A percentile compares a stretch with the other conserved stretches of the same genome.
Conservation (phyloP, 2,113 vertebrate genomes). For the Scatophagus argus region DNA sequence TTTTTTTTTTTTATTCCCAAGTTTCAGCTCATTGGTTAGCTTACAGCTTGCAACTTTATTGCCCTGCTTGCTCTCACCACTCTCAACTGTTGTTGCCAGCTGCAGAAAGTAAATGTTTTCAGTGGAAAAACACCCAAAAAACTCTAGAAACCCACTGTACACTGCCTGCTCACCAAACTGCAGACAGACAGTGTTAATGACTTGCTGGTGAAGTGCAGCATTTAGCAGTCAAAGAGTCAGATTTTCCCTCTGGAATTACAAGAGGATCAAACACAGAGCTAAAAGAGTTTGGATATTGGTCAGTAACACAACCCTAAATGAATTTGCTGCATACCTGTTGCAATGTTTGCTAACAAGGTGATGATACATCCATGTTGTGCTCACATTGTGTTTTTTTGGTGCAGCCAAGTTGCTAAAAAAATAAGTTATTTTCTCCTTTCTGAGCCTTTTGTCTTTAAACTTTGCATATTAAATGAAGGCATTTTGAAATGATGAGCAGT, state of each 20-base stretch:
- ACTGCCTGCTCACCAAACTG: background rate
- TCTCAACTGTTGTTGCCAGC: background rate
- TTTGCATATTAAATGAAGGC: background rate
- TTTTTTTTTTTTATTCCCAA: too few relatives aligned
- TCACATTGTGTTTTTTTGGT: background rate
- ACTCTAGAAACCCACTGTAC: background rate
- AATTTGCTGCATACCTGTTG: background rate
- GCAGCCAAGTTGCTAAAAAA: background rate
- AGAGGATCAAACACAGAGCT: background rate
- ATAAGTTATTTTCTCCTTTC: background rate
- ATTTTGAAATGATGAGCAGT: background rate
- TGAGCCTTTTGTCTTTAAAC: background rate
- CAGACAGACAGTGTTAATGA: background rate
- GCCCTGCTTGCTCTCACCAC: background rate
- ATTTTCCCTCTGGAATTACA: background rate
- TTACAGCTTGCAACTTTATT: too few relatives aligned
- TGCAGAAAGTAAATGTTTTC: background rate
- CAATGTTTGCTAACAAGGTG: background rate
- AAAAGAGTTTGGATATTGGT: background rate
- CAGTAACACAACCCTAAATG: background rate
- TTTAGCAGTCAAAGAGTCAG: background rate
- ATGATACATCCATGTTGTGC: background rate
- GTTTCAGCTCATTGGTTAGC: background rate
- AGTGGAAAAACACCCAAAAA: background rate
- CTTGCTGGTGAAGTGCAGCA: background rate